A percentile compares a stretch with the other conserved stretches of the same genome.
Conservation (phyloP, 1,140 invertebrate genomes). For the Ceratitis capitata region DNA sequence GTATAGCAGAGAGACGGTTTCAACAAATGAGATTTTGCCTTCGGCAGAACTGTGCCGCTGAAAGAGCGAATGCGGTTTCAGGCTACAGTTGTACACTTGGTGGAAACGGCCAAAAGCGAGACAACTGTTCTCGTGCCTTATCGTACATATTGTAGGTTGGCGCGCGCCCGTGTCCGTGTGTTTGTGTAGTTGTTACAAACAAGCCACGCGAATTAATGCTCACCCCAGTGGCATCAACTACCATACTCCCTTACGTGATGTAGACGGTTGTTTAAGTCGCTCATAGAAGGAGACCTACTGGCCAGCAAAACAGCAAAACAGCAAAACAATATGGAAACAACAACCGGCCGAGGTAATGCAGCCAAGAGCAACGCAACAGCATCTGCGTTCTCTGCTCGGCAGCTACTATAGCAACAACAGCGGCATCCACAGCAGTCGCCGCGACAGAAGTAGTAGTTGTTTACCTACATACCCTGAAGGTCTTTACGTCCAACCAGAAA, state of each 20-base stretch:
- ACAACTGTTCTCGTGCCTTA: slow-evolving; percentile 32
- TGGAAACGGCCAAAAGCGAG: slow-evolving; percentile 22
- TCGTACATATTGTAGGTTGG: slow-evolving; percentile 1
- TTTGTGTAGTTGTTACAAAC: not conserved
- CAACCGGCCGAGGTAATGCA: not conserved
- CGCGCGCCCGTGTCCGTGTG: too few relatives aligned
- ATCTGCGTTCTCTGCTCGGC: slow-evolving; percentile 7
- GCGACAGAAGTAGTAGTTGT: slow-evolving; percentile 37
- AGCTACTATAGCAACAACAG: not conserved
- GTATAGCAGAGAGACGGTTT: not conserved
- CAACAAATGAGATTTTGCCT: slow-evolving; percentile 24
- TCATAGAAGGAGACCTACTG: not conserved
- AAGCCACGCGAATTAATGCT: not conserved
- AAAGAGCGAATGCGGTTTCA: slow-evolving; percentile 32
- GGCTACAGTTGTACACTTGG: slow-evolving; percentile 8
- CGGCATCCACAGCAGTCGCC: not conserved
- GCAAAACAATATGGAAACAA: slow-evolving; percentile 11
- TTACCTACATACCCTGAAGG: slow-evolving; percentile 61
- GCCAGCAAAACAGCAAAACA: slow-evolving; percentile 18
- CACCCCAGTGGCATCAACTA: not conserved
- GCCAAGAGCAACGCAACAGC: slow-evolving; percentile 17
- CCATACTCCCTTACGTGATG: not conserved
- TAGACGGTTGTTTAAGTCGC: not conserved
- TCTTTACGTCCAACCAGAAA: slow-evolving; percentile 65
- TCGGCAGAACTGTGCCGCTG: not conserved